phyloP scores from a whole-genome alignment of 1,140 invertebrate genomes.

The Scaptomyza hsui region DNA sequence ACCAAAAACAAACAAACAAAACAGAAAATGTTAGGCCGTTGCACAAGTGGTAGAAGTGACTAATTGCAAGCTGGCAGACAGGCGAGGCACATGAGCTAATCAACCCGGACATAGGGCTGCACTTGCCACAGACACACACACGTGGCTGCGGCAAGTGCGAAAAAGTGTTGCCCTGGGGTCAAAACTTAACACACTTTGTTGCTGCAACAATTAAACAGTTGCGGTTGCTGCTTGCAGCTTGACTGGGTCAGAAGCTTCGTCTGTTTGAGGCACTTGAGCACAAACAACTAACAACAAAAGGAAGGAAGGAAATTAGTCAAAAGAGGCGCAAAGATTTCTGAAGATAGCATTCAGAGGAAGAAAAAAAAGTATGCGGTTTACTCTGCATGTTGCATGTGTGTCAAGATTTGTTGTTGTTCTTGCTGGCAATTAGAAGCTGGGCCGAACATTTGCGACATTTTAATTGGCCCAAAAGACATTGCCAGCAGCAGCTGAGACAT shows the following conservation, averaged over 20 bases:
- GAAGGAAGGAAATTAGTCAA: constrained; percentile 37
- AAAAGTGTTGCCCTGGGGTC: constrained; percentile 52
- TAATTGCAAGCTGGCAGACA: constrained; percentile 33
- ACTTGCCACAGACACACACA: constrained; percentile 11
- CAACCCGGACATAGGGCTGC: constrained; percentile 49
- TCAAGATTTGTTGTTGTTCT: constrained; percentile 42
- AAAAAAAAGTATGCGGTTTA: constrained; percentile 2
- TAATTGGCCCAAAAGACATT: constrained; percentile 58
- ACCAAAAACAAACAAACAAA: background rate
- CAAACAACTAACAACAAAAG: constrained; percentile 8
- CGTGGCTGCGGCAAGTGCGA: constrained; percentile 19
- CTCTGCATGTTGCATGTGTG: constrained; percentile 25
- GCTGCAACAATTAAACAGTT: constrained; percentile 69
- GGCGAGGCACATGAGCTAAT: constrained; percentile 49
- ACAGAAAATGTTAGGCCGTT: background rate
- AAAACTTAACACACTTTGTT: constrained; percentile 79
- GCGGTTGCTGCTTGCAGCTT: constrained; percentile 45
- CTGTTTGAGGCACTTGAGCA: constrained; percentile 42
- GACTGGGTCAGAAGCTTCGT: constrained; percentile 59
- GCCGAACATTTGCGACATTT: constrained; percentile 50
- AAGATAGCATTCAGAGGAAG: background rate
- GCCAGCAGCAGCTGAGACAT: constrained; percentile 17
- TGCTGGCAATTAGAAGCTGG: constrained; percentile 67
- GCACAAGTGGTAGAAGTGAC: constrained; percentile 12
- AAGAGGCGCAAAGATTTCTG: constrained; percentile 9